These are phyloP conservation scores for Hedya salicella DNA, from an alignment of 2,888 invertebrate genomes.

Conservation along the genomic window DNA sequence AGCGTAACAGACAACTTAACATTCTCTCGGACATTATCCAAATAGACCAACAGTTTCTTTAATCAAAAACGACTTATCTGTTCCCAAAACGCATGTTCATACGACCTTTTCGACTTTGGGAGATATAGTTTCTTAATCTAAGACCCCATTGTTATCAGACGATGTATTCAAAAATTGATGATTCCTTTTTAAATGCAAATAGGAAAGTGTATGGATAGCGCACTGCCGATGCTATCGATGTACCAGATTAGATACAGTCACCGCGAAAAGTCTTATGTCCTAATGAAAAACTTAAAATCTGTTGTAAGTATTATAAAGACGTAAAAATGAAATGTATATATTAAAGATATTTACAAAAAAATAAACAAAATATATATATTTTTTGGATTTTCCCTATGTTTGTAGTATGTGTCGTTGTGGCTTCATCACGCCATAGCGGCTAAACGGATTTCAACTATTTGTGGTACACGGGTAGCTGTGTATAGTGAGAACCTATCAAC, in stretches of 20 bases:
- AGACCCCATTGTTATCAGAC: conserved; percentile 6
- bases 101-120: background rate
- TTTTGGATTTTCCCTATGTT: too few relatives aligned
- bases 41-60: background rate
- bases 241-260: background rate
- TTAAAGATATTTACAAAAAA: too few relatives aligned
- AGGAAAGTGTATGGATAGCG: background rate
- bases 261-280: background rate
- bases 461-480: too few relatives aligned
- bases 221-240: background rate
- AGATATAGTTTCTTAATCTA: conserved; percentile 5
- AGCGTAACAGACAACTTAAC: background rate
- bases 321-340: too few relatives aligned
- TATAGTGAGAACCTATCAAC: too few relatives aligned
- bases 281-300: background rate
- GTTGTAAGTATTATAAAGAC: too few relatives aligned
- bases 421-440: too few relatives aligned
- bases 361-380: too few relatives aligned
- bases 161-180: conserved; percentile 14
- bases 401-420: too few relatives aligned
- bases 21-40: background rate
- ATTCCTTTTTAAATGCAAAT: conserved; percentile 19
- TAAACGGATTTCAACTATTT: too few relatives aligned
- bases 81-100: background rate
- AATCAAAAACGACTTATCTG: background rate